Conservation (phyloP, 2,888 invertebrate genomes). For the Pheosia tremula region DNA sequence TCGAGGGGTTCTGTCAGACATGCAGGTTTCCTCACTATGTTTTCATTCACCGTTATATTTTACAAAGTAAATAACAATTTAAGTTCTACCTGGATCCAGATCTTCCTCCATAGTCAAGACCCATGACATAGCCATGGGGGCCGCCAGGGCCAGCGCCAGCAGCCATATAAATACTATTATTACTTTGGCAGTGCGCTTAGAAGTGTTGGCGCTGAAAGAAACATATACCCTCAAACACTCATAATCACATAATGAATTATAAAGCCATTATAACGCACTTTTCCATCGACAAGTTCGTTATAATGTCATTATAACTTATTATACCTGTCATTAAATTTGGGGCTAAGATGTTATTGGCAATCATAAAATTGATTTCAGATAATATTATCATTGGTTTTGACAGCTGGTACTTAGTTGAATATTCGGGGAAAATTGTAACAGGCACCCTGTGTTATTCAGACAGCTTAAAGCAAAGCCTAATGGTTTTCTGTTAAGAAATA, state of each 20-base stretch:
- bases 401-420: background rate
- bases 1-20: no score
- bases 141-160: constrained; percentile 86
- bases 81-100: constrained; percentile 64
- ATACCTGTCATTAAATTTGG: no score
- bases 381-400: background rate
- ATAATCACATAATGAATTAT: no score
- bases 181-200: constrained; percentile 89
- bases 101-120: constrained; percentile 82
- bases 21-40: no score
- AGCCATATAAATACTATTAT: constrained; percentile 91
- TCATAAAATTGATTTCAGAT: constrained; percentile 4
- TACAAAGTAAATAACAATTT: background rate
- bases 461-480: no score
- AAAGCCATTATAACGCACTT: no score
- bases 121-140: constrained; percentile 88
- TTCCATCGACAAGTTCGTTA: no score
- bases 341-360: background rate
- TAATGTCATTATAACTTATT: no score
- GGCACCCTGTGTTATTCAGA: background rate
- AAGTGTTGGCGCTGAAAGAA: constrained; percentile 88
- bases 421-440: background rate
- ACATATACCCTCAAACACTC: constrained; percentile 11
- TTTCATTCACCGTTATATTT: no score
- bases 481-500: no score